phyloP scores from a whole-genome alignment of 2,797 vertebrate species.

The Helicolenus hilgendorfi region DNA sequence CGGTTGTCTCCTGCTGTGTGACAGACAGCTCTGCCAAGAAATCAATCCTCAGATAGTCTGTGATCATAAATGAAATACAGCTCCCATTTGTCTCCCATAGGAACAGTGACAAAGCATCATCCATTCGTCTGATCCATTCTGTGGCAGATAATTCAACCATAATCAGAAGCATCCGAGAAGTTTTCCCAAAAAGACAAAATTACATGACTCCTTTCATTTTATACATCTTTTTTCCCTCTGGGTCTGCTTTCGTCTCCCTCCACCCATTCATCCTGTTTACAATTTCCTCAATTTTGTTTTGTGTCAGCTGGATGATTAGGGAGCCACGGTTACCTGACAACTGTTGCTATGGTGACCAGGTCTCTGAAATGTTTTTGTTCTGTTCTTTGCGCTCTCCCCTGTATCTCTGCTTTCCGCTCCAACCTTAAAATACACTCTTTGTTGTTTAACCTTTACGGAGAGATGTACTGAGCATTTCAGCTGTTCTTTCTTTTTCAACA shows the following conservation, averaged over 20 bases:
- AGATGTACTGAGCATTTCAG: neutral
- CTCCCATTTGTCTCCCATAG: neutral
- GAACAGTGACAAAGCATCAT: conserved; percentile 26
- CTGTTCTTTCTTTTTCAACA: neutral
- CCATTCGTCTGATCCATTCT: neutral
- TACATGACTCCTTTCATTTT: neutral
- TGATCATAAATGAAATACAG: conserved; percentile 5
- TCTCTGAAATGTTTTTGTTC: conserved; percentile 44
- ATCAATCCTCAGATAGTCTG: neutral
- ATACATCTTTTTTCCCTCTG: neutral
- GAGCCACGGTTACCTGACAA: conserved; percentile 64
- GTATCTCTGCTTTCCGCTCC: neutral
- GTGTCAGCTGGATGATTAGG: conserved; percentile 49
- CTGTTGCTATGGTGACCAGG: conserved; percentile 78
- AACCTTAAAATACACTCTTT: conserved; percentile 41
- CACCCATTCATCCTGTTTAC: conserved; percentile 20
- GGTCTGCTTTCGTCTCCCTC: neutral
- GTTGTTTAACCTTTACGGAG: conserved; percentile 33
- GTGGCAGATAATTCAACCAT: neutral
- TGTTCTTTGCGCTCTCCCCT: neutral
- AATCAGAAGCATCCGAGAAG: neutral
- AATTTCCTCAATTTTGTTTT: conserved; percentile 58
- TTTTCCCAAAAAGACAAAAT: neutral
- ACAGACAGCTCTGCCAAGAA: neutral
- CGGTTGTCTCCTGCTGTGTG: neutral